Base-by-base conservation (phyloP, 2,888 invertebrate genomes). In the Meganola albula region DNA sequence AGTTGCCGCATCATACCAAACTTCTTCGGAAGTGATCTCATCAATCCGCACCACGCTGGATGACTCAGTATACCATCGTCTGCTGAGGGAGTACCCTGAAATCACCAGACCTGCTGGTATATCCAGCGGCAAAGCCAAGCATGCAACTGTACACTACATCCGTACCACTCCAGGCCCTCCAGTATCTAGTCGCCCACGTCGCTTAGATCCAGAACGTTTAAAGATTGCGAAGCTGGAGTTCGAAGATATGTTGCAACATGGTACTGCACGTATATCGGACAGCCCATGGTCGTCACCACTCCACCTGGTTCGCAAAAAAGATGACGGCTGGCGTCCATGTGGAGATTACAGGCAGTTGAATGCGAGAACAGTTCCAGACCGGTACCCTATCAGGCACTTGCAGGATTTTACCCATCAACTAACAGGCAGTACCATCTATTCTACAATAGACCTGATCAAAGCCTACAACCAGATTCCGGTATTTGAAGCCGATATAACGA, bases 191-290 rank as follows among this genome's bases (percentile, higher is more conserved):
- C 21, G 36, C 7, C 62, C 66, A 1, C 51, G 63, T 1, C 49
- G 63, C 0, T 31, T 67, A 2, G 58, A 56, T 3, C 64, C 63
- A 0, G 56, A 61, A 9, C 44, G 46, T 13, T 30, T 61, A 1
- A 44, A 45, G 13, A 52, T 56, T 1, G 63, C 65, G 0, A 48
- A 55, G 18, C 8, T 31, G 1, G 61, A 67, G 12, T 65, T 69
- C 22, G 39, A 63, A 1, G 34, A 18, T 0, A 62, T 65, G 61
- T 13, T 58, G 13, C 11, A 11, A 1, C 35, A 14, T 26, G 55
- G 54, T 11, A 53, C 45, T 1, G 50, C 51, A 1, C 27, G 37
- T 1, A n/a, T n/a, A n/a, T 29, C 28, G 0, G 28, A 29, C 2
- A 27, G 18, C n/a, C 5, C 16, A 1, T 27, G 27, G 27, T 10